Evolutionary conservation across 2,797 vertebrate genomes (phyloP), one percentile per base, ranked within the genome.

Genomic region (Decapterus maruadsi): DNA sequence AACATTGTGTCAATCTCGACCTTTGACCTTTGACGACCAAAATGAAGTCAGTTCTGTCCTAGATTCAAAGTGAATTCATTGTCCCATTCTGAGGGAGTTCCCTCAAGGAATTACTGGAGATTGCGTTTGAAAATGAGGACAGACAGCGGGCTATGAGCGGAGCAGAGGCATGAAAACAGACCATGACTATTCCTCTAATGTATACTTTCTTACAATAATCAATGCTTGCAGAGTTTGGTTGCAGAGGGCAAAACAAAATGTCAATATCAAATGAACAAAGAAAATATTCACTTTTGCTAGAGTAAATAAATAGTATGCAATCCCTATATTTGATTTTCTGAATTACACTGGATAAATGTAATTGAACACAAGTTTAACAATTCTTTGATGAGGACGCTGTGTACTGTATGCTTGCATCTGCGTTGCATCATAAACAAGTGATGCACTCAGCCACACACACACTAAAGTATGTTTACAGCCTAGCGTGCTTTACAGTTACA

Each of bases 351-450:
- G 8, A 43, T 26, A 9, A 43, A 53, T n/a, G 38, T 6, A 22
- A 14, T 31, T 64, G 3, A 59, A 55, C 26, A 58, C 40, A 42
- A 4, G 11, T 42, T 75, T 71, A 70, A 65, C 79, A 75, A 40
- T 38, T 65, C 17, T 26, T 20, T 40, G 51, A 74, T 36, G 56
- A 69, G 68, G 45, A 77, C 61, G 26, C 16, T 50, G 71, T 50
- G 71, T 31, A 17, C 26, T 26, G 26, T 26, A 26, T 16, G 75
- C 76, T 90, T 85, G 77, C 84, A 81, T 83, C 81, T 46, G 64
- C 63, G 66, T 86, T 89, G 81, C 77, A 86, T 87, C 83, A 88
- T 72, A 68, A 71, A 57, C 40, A 67, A 64, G 59, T 63, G 40
- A 59, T 29, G 66, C 54, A 36, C 43, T 29, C 2, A 63, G 1